phyloP scores from a whole-genome alignment of 2,888 invertebrate genomes.

The Aspidiotus destructor region DNA sequence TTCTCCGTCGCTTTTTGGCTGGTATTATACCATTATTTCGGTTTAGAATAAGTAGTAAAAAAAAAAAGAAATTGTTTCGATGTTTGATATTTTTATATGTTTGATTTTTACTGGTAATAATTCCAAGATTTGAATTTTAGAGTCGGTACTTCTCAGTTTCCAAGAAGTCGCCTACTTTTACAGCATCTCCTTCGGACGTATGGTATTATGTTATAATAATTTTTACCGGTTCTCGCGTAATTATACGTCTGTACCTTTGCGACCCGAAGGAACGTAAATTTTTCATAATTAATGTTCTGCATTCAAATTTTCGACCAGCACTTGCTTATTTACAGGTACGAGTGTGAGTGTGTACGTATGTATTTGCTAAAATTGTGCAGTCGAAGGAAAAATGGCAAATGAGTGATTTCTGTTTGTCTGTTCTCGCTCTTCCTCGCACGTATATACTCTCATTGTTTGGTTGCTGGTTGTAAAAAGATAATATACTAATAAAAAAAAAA shows the following conservation, averaged over 20 bases:
- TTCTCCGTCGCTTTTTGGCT: background rate
- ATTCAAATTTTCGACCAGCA: background rate
- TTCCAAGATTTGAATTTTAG: background rate
- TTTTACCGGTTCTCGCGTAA: constrained; percentile 1
- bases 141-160: background rate
- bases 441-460: no score
- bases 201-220: background rate
- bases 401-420: background rate
- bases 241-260: background rate
- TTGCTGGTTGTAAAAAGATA: no score
- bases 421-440: no score
- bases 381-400: background rate
- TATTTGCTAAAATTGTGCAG: background rate
- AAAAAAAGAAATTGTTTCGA: background rate
- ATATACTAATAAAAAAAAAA: background rate
- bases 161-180: background rate
- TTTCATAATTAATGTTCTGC: background rate
- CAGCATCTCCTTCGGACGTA: background rate
- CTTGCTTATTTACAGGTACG: background rate
- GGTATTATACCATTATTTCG: background rate
- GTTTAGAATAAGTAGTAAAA: background rate
- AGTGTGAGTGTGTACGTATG: background rate
- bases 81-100: background rate
- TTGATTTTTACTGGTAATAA: background rate
- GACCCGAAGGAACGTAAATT: background rate